Evolutionary conservation across 1,140 invertebrate species (phyloP), one percentile per base, ranked within the genome.

Genomic region (Thaumatotibia leucotreta): DNA sequence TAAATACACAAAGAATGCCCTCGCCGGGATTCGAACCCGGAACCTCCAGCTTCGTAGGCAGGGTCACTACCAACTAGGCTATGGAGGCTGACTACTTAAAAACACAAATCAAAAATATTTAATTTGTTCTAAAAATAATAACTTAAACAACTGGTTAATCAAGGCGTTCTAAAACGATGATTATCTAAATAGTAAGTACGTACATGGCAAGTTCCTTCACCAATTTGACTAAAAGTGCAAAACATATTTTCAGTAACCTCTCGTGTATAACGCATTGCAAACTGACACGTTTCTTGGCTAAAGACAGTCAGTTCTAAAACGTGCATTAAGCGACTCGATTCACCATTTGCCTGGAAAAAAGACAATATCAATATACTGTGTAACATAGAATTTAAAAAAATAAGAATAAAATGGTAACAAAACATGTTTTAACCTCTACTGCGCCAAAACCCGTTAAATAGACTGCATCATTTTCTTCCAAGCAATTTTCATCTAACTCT

Each of bases 141-240:
- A n/a, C n/a, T n/a, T n/a, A n/a, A n/a, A n/a, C n/a, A n/a, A n/a
- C n/a, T n/a, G n/a, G n/a, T n/a, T n/a, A n/a, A n/a, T n/a, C n/a
- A n/a, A n/a, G n/a, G n/a, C n/a, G n/a, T n/a, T n/a, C n/a, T n/a
- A n/a, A n/a, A n/a, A n/a, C n/a, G n/a, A n/a, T 29, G 10, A 61
- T 8, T 27, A 4, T 32, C 14, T 29, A 10, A 22, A 10, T 17
- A 32, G 9, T 23, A 23, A 8, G 6, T 22, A 92, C 92, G 92
- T 78, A 93, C 93, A 69, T 93, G 89, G 65, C 93, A 93, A 20
- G 92, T 91, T 33, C 93, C 92, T 84, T 93, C 85, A n/a, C 93
- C 93, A 24, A 73, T 69, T 73, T 80, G 82, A 0, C 91, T 92
- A 31, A 93, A 89, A 1, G 93, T 93, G 63, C 93, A 93, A 66